Conservation (phyloP, 2,113 vertebrate species). For the Mustela lutreola region DNA sequence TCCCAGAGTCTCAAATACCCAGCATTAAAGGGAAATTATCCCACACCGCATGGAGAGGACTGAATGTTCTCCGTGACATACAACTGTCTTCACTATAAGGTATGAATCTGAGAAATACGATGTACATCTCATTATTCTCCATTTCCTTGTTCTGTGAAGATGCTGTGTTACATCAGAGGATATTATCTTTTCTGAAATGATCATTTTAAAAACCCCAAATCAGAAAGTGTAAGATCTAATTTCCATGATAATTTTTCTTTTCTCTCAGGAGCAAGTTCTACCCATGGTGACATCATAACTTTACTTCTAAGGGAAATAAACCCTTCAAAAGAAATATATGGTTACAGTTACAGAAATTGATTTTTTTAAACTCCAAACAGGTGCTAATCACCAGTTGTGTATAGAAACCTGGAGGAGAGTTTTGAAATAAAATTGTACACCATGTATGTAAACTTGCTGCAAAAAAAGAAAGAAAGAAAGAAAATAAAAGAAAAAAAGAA, state of each 20-base stretch:
- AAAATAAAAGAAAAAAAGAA: conserved; percentile 12
- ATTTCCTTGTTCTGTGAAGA: neutral
- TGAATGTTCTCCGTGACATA: neutral
- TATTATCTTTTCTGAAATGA: neutral
- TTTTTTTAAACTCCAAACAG: neutral
- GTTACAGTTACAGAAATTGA: conserved; percentile 51
- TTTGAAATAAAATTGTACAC: conserved; percentile 47
- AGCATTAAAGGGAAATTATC: neutral
- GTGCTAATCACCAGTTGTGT: neutral
- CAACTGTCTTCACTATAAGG: neutral
- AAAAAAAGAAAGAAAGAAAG: conserved; percentile 40
- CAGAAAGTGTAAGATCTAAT: neutral
- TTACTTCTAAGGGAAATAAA: conserved; percentile 31
- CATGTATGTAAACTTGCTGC: neutral
- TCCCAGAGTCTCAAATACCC: neutral
- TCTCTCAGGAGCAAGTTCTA: neutral
- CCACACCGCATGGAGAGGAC: fast-evolving
- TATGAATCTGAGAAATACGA: neutral
- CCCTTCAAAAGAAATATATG: conserved; percentile 38
- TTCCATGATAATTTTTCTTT: neutral
- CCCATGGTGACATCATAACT: neutral
- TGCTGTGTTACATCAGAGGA: neutral
- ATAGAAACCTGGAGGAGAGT: neutral
- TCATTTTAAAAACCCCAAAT: conserved; percentile 6
- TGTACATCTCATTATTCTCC: neutral